A percentile compares a stretch with the other conserved stretches of the same genome.
Evolutionary conservation across 2,113 vertebrate species (phyloP).

Genomic region (Anarhynchus alexandrinus): DNA sequence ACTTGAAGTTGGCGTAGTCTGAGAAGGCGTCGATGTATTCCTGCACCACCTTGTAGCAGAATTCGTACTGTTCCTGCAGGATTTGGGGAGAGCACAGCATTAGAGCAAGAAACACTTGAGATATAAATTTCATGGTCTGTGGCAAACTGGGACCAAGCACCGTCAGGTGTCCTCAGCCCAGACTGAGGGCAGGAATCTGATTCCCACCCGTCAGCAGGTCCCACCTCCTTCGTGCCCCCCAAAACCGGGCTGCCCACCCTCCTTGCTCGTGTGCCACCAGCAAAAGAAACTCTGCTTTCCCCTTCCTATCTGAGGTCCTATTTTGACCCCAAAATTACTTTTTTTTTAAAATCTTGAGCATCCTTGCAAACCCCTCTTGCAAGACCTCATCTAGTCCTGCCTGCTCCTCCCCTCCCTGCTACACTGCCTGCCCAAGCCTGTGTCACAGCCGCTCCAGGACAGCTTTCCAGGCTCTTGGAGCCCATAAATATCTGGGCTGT

Average conservation of each 20-base stretch:
- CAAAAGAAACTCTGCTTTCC: neutral
- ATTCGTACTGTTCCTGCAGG: constrained; percentile 96
- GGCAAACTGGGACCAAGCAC: neutral
- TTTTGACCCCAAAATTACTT: neutral
- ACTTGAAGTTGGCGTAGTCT: constrained; percentile 99
- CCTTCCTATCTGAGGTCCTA: neutral
- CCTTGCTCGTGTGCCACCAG: neutral
- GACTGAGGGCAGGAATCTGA: neutral
- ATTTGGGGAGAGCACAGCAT: fast-evolving
- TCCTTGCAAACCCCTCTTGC: neutral
- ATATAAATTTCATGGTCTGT: fast-evolving
- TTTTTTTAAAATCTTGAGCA: neutral
- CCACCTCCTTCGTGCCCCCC: neutral
- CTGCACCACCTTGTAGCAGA: constrained; percentile 99
- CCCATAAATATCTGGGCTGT: fast-evolving
- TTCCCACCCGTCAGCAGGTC: neutral
- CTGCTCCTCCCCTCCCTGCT: neutral
- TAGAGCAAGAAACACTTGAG: neutral
- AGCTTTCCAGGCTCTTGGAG: neutral
- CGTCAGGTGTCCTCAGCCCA: neutral
- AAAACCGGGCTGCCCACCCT: neutral
- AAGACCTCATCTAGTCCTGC: neutral
- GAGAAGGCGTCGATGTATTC: constrained; percentile 99
- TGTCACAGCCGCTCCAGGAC: neutral
- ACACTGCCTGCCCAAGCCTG: neutral